Evolutionary conservation across 2,113 vertebrate genomes (phyloP).

Genomic region (Camelus bactrianus): DNA sequence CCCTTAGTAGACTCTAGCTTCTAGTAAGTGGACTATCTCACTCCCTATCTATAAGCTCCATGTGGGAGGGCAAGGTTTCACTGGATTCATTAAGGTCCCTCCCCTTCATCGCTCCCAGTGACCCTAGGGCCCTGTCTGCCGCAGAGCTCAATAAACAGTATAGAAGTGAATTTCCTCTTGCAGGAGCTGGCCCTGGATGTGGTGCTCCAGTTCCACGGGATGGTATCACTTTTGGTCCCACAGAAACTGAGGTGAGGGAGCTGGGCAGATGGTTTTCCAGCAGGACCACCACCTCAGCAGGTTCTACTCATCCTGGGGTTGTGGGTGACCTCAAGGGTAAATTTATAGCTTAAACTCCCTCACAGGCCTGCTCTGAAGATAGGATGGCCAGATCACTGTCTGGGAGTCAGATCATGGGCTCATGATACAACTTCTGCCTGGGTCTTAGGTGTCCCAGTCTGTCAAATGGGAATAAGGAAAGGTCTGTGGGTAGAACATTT

Average conservation of each 20-base stretch:
- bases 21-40: background rate
- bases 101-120: background rate
- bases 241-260: background rate
- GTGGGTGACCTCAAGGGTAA: background rate
- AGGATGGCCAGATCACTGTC: background rate
- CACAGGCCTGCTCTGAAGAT: background rate
- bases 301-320: background rate
- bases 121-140: background rate
- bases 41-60: background rate
- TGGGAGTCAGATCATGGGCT: background rate
- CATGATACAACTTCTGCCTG: background rate
- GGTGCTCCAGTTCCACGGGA: background rate
- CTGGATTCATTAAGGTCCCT: background rate
- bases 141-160: background rate
- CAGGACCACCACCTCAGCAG: no score
- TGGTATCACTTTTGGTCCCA: background rate
- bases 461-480: background rate
- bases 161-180: background rate
- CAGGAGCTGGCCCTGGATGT: background rate
- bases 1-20: background rate
- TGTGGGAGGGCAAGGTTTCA: background rate
- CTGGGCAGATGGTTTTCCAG: background rate
- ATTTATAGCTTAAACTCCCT: background rate
- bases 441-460: background rate
- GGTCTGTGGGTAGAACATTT: background rate